Conservation (phyloP, 2,888 invertebrate species). For the Orthosia cruda region DNA sequence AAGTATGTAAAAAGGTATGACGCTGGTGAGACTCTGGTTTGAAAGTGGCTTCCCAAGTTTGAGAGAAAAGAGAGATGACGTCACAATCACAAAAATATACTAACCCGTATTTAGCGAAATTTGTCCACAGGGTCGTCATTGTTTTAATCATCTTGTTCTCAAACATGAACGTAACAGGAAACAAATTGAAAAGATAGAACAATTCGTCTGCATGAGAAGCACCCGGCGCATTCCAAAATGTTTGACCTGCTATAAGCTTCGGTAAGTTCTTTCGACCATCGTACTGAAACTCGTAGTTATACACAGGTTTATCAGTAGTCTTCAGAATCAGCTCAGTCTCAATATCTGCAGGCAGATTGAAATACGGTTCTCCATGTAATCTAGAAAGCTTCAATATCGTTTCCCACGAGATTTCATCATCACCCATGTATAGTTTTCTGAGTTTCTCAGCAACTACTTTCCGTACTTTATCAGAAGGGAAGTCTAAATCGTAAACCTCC, state of each 20-base stretch:
- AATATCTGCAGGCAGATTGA: constrained; percentile 29
- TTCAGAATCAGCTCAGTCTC: constrained; percentile 42
- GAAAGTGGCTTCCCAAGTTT: too few species aligned
- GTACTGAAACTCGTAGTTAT: constrained; percentile 14
- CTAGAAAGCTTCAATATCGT: constrained; percentile 42
- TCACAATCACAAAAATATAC: constrained; percentile 3
- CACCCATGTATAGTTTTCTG: constrained; percentile 41
- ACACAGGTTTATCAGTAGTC: constrained; percentile 49
- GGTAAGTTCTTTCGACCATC: constrained; percentile 27
- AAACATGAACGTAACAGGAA: constrained; percentile 27
- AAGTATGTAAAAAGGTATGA: too few species aligned
- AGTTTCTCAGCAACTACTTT: constrained; percentile 14
- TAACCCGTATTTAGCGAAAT: constrained; percentile 67
- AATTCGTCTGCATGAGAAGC: constrained; percentile 44
- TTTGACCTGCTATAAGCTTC: constrained; percentile 15
- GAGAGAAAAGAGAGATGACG: too few species aligned
- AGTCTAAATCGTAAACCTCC: constrained; percentile 19
- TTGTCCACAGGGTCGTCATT: constrained; percentile 66
- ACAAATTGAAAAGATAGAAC: constrained; percentile 26
- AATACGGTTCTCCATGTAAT: constrained; percentile 42
- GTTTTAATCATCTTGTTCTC: constrained; percentile 58
- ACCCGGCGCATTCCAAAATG: constrained; percentile 27
- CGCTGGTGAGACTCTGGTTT: too few species aligned
- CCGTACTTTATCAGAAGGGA: constrained; percentile 19
- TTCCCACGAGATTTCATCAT: constrained; percentile 24